Percentiles rank a stretch among this genome's conserved stretches.
phyloP scores from a whole-genome alignment of 2,113 vertebrate genomes.

The Mustelus asterias region DNA sequence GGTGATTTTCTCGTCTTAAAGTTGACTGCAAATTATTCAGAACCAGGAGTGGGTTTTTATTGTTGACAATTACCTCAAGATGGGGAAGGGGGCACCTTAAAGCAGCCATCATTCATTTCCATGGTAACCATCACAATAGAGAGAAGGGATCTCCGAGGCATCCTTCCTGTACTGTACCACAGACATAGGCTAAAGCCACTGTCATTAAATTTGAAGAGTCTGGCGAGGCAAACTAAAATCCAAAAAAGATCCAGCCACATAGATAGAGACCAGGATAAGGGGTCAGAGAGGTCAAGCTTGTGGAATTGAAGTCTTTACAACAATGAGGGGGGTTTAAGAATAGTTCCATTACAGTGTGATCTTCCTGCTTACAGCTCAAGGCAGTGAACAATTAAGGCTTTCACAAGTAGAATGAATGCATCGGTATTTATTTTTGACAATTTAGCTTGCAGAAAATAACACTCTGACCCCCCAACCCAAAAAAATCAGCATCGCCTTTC shows the following conservation, averaged over 20 bases:
- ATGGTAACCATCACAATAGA: conserved; percentile 57
- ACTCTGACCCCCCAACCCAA: not conserved
- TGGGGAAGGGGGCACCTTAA: conserved; percentile 46
- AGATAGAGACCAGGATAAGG: conserved; percentile 48
- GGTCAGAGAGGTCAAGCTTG: conserved; percentile 44
- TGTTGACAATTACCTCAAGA: conserved; percentile 66
- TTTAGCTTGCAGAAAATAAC: not conserved
- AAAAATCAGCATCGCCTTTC: not conserved
- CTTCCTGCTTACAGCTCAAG: conserved; percentile 27
- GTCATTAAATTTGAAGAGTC: conserved; percentile 53
- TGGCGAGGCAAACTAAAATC: conserved; percentile 61
- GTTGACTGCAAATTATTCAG: conserved; percentile 74
- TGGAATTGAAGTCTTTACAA: conserved; percentile 46
- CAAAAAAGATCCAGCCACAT: conserved; percentile 54
- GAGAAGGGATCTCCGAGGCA: conserved; percentile 46
- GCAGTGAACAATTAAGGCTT: not conserved
- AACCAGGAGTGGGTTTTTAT: conserved; percentile 68
- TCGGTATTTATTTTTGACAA: too few species aligned
- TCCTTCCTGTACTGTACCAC: conserved; percentile 52
- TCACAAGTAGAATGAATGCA: not conserved
- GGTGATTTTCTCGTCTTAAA: not conserved
- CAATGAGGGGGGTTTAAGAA: conserved; percentile 39
- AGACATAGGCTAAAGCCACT: conserved; percentile 51
- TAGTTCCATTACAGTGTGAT: not conserved
- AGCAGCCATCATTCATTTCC: conserved; percentile 64